Conservation (phyloP, 2,113 vertebrate genomes). For the Sitta europaea region DNA sequence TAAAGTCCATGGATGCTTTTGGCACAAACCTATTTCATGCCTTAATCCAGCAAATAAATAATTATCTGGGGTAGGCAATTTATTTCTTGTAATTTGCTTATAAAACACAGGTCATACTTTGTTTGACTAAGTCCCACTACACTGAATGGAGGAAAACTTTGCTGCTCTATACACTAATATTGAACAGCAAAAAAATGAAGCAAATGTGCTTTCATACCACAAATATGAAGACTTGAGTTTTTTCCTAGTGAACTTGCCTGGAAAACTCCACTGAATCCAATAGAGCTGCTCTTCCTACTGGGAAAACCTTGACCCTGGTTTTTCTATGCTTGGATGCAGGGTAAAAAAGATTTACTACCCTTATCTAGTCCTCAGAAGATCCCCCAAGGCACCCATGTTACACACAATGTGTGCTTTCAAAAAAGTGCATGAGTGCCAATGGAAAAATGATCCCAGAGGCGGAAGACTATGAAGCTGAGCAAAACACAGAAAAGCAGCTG, state of each 20-base stretch:
- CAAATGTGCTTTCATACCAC: neutral
- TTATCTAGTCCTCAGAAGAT: neutral
- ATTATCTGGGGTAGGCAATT: neutral
- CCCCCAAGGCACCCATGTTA: neutral
- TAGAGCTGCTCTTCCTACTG: neutral
- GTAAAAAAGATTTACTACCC: neutral
- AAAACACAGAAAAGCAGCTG: neutral
- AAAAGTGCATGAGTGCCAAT: neutral
- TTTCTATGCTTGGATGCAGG: neutral
- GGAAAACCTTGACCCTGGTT: neutral
- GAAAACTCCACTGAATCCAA: neutral
- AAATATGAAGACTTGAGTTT: neutral
- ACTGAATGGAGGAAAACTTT: neutral
- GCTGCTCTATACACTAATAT: neutral
- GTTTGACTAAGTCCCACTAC: neutral
- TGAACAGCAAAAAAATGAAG: neutral
- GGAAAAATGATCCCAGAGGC: neutral
- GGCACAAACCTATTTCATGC: neutral
- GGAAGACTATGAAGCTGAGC: fast-evolving
- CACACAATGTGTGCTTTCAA: neutral
- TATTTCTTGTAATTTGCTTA: neutral
- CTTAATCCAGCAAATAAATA: neutral
- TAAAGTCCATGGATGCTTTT: neutral
- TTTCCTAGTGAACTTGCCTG: neutral
- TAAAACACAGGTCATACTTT: neutral